Base-by-base conservation (phyloP, 2,113 vertebrate species). In the Dendrocopos noguchii region DNA sequence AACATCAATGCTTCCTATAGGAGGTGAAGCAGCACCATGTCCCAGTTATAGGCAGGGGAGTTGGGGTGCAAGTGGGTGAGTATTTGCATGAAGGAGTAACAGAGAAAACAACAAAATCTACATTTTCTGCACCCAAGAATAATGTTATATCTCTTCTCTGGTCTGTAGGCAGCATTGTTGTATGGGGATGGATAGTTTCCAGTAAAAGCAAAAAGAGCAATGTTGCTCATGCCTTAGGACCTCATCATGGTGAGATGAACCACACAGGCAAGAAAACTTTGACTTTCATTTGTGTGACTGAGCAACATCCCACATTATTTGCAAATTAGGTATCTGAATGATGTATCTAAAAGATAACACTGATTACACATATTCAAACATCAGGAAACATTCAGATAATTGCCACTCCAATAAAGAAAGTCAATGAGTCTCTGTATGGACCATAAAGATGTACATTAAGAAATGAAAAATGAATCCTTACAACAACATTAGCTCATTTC, bases 381-480 rank as follows among this genome's bases (percentile, higher is more conserved):
- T 61, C 57, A 80, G 20, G 82, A 91, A 91, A 79, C n/a, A 65
- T 80, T 88, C 53, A 74, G 73, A 46, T 86, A 92, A 79, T 76
- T 80, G 31, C 72, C 47, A 65, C 8, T 16, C 22, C 2, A 0
- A 93, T 71, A 80, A 87, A 78, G 47, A 87, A 87, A 92, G 67
- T 78, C 72, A 59, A 34, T 2, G 12, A 61, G 60, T 77, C 36
- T 34, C 12, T 61, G 10, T n/a, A 64, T 55, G 25, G 34, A 25
- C 50, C 61, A 78, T 67, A 64, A 84, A 90, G 42, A 46, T 25
- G 52, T 15, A 33, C 47, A 74, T 77, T 83, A 67, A 61, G 52
- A 80, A 80, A 73, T 67, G 15, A 68, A 93, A 91, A 90, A 91
- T 47, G 2, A 77, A 21, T 47, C 14, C 5, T 80, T 82, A 74